Percentiles rank a stretch among this genome's conserved stretches.
phyloP scores from a whole-genome alignment of 1,140 invertebrate species.

The Harlomillsia oculata region DNA sequence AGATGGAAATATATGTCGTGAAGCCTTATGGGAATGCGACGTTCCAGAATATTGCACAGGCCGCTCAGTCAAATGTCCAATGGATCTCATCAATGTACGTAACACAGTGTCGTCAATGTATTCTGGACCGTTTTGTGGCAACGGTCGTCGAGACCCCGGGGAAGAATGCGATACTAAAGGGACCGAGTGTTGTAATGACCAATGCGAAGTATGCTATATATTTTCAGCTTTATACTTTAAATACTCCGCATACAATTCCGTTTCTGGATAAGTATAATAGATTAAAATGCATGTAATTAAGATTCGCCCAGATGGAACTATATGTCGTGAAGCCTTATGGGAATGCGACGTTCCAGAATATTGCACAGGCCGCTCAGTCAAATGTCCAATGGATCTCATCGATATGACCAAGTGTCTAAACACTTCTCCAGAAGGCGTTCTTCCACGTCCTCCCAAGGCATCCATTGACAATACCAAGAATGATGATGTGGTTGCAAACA shows the following conservation, averaged over 20 bases:
- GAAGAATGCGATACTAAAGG: conserved; percentile 6
- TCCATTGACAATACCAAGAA: too few relatives aligned
- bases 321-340: conserved; percentile 72
- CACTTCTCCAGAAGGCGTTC: too few relatives aligned
- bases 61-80: conserved; percentile 45
- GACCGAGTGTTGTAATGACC: background rate
- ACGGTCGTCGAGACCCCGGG: background rate
- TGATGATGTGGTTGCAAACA: too few relatives aligned
- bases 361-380: conserved; percentile 57
- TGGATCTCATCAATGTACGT: conserved; percentile 81
- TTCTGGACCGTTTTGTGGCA: background rate
- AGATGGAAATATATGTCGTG: conserved; percentile 67
- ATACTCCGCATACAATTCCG: too few relatives aligned
- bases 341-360: conserved; percentile 91
- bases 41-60: conserved; percentile 85
- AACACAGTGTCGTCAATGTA: too few relatives aligned
- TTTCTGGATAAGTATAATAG: too few relatives aligned
- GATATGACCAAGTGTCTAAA: conserved; percentile 53
- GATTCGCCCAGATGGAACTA: conserved; percentile 48
- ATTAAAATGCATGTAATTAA: background rate
- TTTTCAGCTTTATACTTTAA: too few relatives aligned
- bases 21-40: conserved; percentile 82
- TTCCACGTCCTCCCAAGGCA: too few relatives aligned
- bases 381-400: conserved; percentile 67
- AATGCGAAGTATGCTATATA: conserved; percentile 11